phyloP scores from a whole-genome alignment of 2,888 invertebrate genomes.

The Psylliodes chrysocephalus region DNA sequence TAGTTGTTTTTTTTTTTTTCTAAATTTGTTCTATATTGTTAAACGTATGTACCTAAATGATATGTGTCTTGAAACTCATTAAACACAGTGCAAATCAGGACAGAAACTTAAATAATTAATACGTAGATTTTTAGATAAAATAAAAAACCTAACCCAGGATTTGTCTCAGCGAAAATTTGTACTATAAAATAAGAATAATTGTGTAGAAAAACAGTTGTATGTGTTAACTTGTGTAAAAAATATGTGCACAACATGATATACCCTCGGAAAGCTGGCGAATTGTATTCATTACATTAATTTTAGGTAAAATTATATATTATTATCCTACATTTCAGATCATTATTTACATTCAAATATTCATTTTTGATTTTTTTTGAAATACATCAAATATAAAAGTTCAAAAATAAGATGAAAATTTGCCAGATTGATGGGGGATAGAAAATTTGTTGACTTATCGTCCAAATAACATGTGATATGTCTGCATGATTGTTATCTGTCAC shows the following conservation, averaged over 20 bases:
- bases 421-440: constrained; percentile 18
- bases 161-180: constrained; percentile 53
- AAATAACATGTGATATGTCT: constrained; percentile 56
- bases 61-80: constrained; percentile 57
- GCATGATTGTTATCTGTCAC: constrained; percentile 52
- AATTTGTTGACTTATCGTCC: constrained; percentile 49
- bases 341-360: too few relatives aligned
- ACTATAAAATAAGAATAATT: constrained; percentile 38
- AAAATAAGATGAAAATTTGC: constrained; percentile 69
- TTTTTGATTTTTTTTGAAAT: too few relatives aligned
- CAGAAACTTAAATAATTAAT: constrained; percentile 46
- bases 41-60: constrained; percentile 60
- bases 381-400: too few relatives aligned
- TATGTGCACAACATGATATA: constrained; percentile 39
- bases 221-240: constrained; percentile 36
- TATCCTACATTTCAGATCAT: too few relatives aligned
- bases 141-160: constrained; percentile 51
- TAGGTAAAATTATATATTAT: too few relatives aligned
- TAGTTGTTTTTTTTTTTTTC: constrained; percentile 48
- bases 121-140: constrained; percentile 36
- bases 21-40: constrained; percentile 55
- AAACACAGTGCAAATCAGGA: constrained; percentile 59
- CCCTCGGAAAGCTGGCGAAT: constrained; percentile 27
- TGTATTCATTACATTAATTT: neutral
- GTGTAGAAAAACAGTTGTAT: constrained; percentile 41